Evolutionary conservation across 2,113 vertebrate species (phyloP).

Genomic region (Brachypodius melanocephalos): DNA sequence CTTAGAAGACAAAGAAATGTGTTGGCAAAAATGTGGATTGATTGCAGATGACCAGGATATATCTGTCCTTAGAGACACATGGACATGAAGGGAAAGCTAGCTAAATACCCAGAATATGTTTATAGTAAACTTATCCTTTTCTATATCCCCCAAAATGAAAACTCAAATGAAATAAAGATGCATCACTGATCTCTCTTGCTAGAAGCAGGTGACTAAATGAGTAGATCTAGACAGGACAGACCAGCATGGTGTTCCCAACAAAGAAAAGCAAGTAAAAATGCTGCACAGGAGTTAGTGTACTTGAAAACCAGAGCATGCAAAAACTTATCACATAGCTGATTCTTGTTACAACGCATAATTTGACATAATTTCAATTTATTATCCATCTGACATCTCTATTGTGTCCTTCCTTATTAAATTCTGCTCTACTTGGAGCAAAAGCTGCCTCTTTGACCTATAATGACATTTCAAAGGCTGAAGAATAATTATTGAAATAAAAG

Average conservation of each 20-base stretch:
- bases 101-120: not conserved
- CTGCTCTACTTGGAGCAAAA: slow-evolving; percentile 54
- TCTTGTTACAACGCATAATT: not conserved
- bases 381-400: not conserved
- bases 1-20: not conserved
- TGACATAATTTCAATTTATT: not conserved
- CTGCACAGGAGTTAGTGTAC: not conserved
- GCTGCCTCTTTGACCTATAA: slow-evolving; percentile 65
- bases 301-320: not conserved
- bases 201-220: not conserved
- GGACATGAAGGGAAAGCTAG: not conserved
- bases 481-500: slow-evolving; percentile 76
- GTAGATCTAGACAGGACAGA: not conserved
- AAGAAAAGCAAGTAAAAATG: not conserved
- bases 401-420: slow-evolving; percentile 58
- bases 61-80: not conserved
- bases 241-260: not conserved
- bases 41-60: not conserved
- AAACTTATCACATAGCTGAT: not conserved
- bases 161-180: not conserved
- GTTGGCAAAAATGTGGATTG: not conserved
- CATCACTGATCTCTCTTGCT: not conserved
- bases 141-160: not conserved
- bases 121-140: not conserved
- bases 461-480: slow-evolving; percentile 70